Percentiles rank a stretch among this genome's conserved stretches.
Conservation (phyloP, 2,113 vertebrate species). For the Ochotona princeps region DNA sequence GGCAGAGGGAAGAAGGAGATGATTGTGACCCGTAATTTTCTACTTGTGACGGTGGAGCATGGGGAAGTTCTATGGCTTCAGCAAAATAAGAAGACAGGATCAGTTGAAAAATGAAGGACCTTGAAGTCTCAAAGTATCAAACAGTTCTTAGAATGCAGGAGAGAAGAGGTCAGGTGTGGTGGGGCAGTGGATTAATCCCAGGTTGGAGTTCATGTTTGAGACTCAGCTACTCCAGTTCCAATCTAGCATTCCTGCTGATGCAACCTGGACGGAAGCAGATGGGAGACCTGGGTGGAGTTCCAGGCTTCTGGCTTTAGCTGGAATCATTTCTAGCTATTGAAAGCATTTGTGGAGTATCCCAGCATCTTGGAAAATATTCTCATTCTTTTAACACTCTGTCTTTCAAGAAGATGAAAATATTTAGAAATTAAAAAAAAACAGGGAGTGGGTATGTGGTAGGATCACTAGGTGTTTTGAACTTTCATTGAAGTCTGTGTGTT, state of each 20-base stretch:
- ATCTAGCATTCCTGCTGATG: too few relatives aligned
- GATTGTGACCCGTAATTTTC: background rate
- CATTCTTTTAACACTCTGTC: too few relatives aligned
- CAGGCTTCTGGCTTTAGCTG: too few relatives aligned
- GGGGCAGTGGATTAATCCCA: too few relatives aligned
- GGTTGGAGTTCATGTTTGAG: too few relatives aligned
- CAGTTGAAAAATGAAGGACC: background rate
- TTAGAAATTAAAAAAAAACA: background rate
- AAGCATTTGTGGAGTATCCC: too few relatives aligned
- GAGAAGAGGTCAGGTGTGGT: background rate
- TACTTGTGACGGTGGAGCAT: background rate
- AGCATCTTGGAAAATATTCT: too few relatives aligned
- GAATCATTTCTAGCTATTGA: too few relatives aligned
- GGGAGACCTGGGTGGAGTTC: too few relatives aligned
- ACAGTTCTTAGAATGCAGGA: background rate
- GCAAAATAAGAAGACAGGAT: background rate
- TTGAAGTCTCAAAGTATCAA: background rate
- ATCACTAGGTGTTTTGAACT: background rate
- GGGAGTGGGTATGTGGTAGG: background rate
- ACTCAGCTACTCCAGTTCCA: too few relatives aligned
- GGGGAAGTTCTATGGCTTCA: constrained; percentile 18
- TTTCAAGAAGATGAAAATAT: too few relatives aligned
- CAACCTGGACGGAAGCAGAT: too few relatives aligned
- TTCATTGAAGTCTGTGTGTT: background rate
- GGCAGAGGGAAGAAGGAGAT: background rate